A percentile compares a stretch with the other conserved stretches of the same genome.
These are phyloP conservation scores for Chironomus riparius DNA, from an alignment of 2,888 invertebrate genomes.

Conservation along the genomic window DNA sequence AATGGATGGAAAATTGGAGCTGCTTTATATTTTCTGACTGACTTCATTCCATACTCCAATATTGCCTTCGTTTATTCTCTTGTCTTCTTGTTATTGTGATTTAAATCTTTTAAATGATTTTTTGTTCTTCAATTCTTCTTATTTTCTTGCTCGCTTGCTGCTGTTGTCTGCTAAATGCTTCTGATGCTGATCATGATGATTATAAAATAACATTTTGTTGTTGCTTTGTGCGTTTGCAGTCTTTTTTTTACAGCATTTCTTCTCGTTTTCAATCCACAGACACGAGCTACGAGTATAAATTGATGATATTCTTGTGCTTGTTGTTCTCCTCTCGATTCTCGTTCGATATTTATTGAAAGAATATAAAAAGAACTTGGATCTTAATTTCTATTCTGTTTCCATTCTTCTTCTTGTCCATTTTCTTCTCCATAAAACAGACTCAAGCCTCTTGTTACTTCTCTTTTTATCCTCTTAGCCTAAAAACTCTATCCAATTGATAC, in stretches of 20 bases:
- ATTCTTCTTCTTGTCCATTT: neutral
- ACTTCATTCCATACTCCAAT: neutral
- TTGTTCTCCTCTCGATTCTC: neutral
- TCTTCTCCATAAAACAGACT: neutral
- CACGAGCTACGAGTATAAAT: neutral
- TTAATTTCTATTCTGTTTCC: no score
- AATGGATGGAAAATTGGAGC: neutral
- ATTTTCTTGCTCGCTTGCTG: neutral
- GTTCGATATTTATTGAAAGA: neutral
- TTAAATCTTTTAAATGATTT: neutral
- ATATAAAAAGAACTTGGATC: no score
- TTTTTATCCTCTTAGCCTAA: neutral
- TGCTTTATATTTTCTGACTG: neutral
- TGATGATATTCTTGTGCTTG: neutral
- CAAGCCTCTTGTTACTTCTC: neutral
- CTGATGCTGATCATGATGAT: neutral
- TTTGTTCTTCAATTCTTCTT: neutral
- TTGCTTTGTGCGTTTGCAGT: neutral
- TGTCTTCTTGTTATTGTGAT: neutral
- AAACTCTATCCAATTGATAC: no score
- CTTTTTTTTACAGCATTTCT: neutral
- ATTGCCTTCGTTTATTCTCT: neutral
- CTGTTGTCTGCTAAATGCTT: neutral
- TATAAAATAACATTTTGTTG: neutral
- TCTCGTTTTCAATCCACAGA: neutral